Evolutionary conservation across 2,888 invertebrate species (phyloP).

Genomic region (Melipona beecheii): DNA sequence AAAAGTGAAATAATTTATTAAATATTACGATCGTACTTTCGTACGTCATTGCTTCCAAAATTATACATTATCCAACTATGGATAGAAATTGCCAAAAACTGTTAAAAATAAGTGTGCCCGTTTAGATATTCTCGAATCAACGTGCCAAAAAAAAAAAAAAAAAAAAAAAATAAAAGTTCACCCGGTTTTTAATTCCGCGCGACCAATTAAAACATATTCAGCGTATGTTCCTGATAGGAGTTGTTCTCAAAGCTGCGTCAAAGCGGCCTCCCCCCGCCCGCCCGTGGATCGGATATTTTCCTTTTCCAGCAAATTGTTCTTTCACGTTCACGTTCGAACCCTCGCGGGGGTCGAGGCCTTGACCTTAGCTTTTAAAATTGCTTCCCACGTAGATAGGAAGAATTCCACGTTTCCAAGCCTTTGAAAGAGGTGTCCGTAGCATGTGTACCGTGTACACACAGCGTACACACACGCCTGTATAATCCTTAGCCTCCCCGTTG

Average conservation of each 20-base stretch:
- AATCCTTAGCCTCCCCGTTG: slow-evolving; percentile 15
- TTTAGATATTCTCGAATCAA: too few species aligned
- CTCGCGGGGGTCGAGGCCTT: slow-evolving; percentile 22
- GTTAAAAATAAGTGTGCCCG: background rate
- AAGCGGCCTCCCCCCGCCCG: background rate
- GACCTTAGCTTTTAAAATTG: slow-evolving; percentile 45
- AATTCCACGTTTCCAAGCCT: slow-evolving; percentile 30
- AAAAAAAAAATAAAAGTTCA: background rate
- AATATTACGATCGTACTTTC: too few species aligned
- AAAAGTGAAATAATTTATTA: too few species aligned
- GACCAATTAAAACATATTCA: background rate
- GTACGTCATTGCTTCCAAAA: too few species aligned
- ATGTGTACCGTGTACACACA: background rate
- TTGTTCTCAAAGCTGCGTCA: background rate
- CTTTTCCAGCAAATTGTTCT: background rate
- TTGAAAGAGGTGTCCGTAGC: slow-evolving; percentile 23
- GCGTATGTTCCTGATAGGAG: background rate
- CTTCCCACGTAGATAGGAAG: slow-evolving; percentile 3
- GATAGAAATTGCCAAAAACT: background rate
- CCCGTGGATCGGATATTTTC: background rate
- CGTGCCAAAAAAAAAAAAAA: too few species aligned
- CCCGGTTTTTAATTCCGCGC: background rate
- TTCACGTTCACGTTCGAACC: background rate
- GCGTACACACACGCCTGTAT: slow-evolving; percentile 3
- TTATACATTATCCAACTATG: too few species aligned